These are phyloP conservation scores for Drosophila eugracilis DNA, from an alignment of 1,140 invertebrate genomes.

Conservation along the genomic window DNA sequence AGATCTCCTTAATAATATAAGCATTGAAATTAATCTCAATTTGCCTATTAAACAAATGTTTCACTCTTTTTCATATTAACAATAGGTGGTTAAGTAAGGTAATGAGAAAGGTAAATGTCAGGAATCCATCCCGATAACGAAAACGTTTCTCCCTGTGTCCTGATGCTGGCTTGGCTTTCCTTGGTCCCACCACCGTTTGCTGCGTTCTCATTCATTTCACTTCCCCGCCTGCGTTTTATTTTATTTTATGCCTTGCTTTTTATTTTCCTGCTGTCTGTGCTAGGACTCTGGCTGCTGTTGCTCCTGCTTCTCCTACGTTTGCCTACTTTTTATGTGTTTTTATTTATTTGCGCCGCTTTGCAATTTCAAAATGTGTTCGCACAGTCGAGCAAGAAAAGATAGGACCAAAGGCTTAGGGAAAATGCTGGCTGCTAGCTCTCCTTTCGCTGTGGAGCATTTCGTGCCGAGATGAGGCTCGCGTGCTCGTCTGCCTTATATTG, in stretches of 20 bases:
- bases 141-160: slow-evolving; percentile 21
- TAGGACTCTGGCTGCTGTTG: slow-evolving; percentile 12
- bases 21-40: no score
- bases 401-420: slow-evolving; percentile 35
- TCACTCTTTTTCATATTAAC: no score
- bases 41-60: no score
- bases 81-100: no score
- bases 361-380: slow-evolving; percentile 80
- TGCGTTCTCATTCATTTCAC: slow-evolving; percentile 76
- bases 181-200: slow-evolving; percentile 32
- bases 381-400: not conserved
- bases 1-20: no score
- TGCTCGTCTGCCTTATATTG: slow-evolving; percentile 79
- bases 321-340: slow-evolving; percentile 81
- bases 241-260: slow-evolving; percentile 63
- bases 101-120: not conserved
- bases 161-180: slow-evolving; percentile 17
- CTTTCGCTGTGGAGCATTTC: slow-evolving; percentile 59
- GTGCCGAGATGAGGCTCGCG: slow-evolving; percentile 69
- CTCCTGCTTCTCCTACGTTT: slow-evolving; percentile 38
- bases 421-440: slow-evolving; percentile 15
- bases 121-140: not conserved
- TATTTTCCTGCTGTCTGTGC: slow-evolving; percentile 59
- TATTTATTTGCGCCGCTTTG: slow-evolving; percentile 82
- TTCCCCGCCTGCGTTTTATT: slow-evolving; percentile 49